Percentiles rank a stretch among this genome's conserved stretches.
Conservation (phyloP, 2,888 invertebrate genomes). For the Augiades crinisus region DNA sequence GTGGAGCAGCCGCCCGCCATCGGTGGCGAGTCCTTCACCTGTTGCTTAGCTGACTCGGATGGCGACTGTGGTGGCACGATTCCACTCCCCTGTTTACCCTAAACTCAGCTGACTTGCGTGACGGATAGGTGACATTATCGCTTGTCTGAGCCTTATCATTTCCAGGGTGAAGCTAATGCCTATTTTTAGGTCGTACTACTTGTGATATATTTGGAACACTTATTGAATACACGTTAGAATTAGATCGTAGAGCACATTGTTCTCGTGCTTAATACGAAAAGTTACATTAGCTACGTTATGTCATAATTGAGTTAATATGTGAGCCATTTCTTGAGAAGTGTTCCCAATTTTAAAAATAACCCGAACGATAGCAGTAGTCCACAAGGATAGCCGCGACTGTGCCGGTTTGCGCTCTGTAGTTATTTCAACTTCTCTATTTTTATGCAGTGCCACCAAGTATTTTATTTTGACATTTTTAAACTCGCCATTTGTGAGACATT, state of each 20-base stretch:
- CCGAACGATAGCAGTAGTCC: constrained; percentile 42
- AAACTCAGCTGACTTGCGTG: constrained; percentile 42
- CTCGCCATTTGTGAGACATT: background rate
- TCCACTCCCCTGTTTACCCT: constrained; percentile 49
- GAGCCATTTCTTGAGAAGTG: constrained; percentile 49
- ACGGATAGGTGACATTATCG: constrained; percentile 5
- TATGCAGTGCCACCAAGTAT: constrained; percentile 37
- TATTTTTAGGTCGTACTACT: constrained; percentile 63
- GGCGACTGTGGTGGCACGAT: constrained; percentile 36
- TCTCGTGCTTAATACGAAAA: background rate
- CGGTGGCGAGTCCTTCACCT: constrained; percentile 52
- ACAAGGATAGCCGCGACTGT: constrained; percentile 49
- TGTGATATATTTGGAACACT: constrained; percentile 58
- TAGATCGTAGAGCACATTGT: background rate
- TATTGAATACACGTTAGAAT: background rate
- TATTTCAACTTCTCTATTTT: constrained; percentile 61
- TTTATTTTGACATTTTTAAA: constrained; percentile 8
- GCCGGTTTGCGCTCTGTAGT: constrained; percentile 52
- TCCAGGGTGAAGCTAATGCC: constrained; percentile 64
- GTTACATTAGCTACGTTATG: constrained; percentile 18
- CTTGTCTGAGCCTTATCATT: constrained; percentile 45
- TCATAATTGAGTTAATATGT: constrained; percentile 12
- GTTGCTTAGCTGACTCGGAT: constrained; percentile 51
- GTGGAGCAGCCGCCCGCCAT: constrained; percentile 39
- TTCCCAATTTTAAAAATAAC: constrained; percentile 68